Percentiles rank a stretch among this genome's conserved stretches.
phyloP scores from a whole-genome alignment of 2,888 invertebrate species.

The Cylloceria caligata region DNA sequence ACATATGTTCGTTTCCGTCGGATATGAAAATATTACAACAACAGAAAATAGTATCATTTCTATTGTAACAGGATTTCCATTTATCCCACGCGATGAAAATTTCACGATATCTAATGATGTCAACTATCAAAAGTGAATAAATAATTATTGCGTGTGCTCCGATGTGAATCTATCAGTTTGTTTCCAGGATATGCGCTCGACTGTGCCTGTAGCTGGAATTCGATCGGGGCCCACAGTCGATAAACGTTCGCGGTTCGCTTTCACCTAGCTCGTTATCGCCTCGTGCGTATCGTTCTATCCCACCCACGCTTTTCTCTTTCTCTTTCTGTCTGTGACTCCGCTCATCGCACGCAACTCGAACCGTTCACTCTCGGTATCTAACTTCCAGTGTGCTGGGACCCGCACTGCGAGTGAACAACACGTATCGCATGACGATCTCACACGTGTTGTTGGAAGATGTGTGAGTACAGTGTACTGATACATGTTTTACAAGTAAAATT shows the following conservation, averaged over 20 bases:
- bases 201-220: slow-evolving; percentile 42
- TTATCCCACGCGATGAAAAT: not conserved
- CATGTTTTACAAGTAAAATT: slow-evolving; percentile 32
- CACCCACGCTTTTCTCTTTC: slow-evolving; percentile 49
- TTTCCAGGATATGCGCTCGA: not conserved
- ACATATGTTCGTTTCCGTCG: not conserved
- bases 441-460: slow-evolving; percentile 14
- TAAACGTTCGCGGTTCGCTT: slow-evolving; percentile 59
- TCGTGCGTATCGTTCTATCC: slow-evolving; percentile 51
- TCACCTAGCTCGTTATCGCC: slow-evolving; percentile 63
- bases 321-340: slow-evolving; percentile 36
- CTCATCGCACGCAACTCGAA: slow-evolving; percentile 38
- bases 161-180: slow-evolving; percentile 7
- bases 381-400: slow-evolving; percentile 5
- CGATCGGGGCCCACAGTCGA: slow-evolving; percentile 51
- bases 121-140: slow-evolving; percentile 1
- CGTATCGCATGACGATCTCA: slow-evolving; percentile 56
- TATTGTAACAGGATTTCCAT: slow-evolving; percentile 2
- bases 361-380: slow-evolving; percentile 22
- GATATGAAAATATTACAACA: not conserved
- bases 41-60: not conserved
- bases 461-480: slow-evolving; percentile 24
- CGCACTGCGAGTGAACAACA: slow-evolving; percentile 27
- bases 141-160: not conserved
- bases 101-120: not conserved